Conservation (phyloP, 92 coral and sea anemone genomes). For the Palythoa heliodiscus region DNA sequence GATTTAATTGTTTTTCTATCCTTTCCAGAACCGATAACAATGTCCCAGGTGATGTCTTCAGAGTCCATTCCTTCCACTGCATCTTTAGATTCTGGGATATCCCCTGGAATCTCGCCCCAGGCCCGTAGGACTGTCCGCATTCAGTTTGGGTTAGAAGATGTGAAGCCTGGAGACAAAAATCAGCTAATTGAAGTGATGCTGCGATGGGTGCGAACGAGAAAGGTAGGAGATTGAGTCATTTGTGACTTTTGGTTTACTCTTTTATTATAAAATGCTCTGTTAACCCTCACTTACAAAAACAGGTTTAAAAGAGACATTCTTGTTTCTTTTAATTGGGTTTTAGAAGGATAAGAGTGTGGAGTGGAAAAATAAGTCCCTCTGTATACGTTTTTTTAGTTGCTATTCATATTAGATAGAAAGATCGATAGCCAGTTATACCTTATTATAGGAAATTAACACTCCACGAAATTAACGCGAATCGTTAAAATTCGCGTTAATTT, state of each 20-base stretch:
- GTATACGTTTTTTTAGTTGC: too few species aligned
- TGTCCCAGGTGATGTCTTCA: conserved; percentile 60
- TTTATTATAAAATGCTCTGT: neutral
- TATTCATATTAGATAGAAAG: too few species aligned
- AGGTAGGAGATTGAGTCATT: conserved; percentile 47
- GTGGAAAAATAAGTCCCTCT: too few species aligned
- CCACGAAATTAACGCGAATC: too few species aligned
- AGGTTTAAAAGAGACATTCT: too few species aligned
- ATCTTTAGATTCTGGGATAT: conserved; percentile 65
- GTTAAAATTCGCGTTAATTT: too few species aligned
- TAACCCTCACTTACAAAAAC: too few species aligned
- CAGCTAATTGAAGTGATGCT: conserved; percentile 76
- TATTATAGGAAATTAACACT: too few species aligned
- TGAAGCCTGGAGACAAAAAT: conserved; percentile 63
- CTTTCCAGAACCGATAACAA: conserved; percentile 52
- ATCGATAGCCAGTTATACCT: too few species aligned
- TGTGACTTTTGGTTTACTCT: neutral
- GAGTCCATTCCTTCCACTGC: conserved; percentile 59
- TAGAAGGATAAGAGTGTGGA: too few species aligned
- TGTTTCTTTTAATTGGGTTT: too few species aligned
- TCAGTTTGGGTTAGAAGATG: conserved; percentile 69
- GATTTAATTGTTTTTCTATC: neutral
- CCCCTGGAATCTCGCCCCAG: conserved; percentile 80
- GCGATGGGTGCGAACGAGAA: conserved; percentile 79
- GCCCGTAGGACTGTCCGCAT: conserved; percentile 61